Evolutionary conservation across 2,797 vertebrate species (phyloP), one percentile per base, ranked within the genome.

Genomic region (Pseudopleuronectes americanus): DNA sequence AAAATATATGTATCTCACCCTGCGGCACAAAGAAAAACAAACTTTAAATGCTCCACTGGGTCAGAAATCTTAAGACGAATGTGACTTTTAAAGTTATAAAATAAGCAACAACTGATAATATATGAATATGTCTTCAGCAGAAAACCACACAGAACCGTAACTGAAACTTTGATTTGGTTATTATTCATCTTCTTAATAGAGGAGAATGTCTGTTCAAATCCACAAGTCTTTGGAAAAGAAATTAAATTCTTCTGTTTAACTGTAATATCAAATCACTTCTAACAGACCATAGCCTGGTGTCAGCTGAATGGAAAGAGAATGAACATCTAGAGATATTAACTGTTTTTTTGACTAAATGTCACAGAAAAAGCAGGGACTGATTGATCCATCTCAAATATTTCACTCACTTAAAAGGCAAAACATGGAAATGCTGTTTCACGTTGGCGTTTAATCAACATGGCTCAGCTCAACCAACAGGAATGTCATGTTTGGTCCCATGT

Each of bases 401-500:
- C 3, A 57, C 65, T 31, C 16, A 23, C 19, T 59, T 12, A 48
- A 53, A 68, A 68, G 58, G 38, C 63, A 41, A 36, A 70, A 64
- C 19, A 47, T 57, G 60, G 56, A 71, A 59, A 76, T 51, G 57
- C 26, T 81, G 26, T 51, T 81, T 57, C 24, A 75, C 52, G 13
- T 56, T 23, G 19, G 72, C 12, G 26, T 41, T 63, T 71, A 84
- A 71, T 66, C 64, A 69, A 82, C 61, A 59, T 71, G 89, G 84
- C 85, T 87, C 78, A 85, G 83, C 75, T 83, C 70, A 76, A 83
- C 83, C 64, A 77, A 90, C 68, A 83, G 91, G 90, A 94, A 93
- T 92, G 92, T 93, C 74, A 68, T 62, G 70, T 86, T 94, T 95
- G 94, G 94, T 94, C 94, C 94, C 77, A 70, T 85, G 72, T 79